Percentiles rank a stretch among this genome's conserved stretches.
Evolutionary conservation across 64 coral and sea anemone species (phyloP).

Genomic region (Pocillopora damicornis): DNA sequence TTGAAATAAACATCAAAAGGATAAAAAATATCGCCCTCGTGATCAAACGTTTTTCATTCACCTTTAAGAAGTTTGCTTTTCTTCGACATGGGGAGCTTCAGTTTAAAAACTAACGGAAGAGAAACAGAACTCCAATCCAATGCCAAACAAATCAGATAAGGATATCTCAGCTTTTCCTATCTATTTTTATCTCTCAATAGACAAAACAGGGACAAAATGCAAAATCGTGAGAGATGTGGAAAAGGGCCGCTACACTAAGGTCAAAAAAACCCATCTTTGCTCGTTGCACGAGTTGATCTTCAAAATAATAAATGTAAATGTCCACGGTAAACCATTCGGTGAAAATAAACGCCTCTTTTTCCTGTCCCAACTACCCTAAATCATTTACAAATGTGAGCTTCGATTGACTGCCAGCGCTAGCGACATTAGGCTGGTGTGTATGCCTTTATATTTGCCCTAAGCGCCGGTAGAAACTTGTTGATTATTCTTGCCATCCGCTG

Average conservation of each 20-base stretch:
- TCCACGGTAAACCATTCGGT: not conserved
- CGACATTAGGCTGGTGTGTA: slow-evolving; percentile 19
- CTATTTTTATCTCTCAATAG: too few relatives aligned
- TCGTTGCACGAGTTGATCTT: not conserved
- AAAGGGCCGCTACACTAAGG: not conserved
- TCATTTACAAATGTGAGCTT: not conserved
- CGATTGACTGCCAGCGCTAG: not conserved
- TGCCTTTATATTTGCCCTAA: slow-evolving; percentile 16
- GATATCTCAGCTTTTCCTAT: too few relatives aligned
- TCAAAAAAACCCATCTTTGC: not conserved
- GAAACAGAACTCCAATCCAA: too few relatives aligned
- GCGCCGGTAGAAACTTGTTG: slow-evolving; percentile 34
- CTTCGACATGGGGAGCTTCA: too few relatives aligned
- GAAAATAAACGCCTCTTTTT: not conserved
- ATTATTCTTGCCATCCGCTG: slow-evolving; percentile 31
- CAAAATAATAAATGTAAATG: not conserved
- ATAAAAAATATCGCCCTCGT: too few relatives aligned
- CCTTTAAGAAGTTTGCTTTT: too few relatives aligned
- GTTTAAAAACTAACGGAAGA: too few relatives aligned
- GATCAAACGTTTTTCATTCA: too few relatives aligned
- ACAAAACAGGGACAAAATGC: too few relatives aligned
- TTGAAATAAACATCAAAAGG: too few relatives aligned
- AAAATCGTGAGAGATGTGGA: not conserved
- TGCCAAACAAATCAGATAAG: too few relatives aligned
- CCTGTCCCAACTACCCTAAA: not conserved